phyloP scores from a whole-genome alignment of 2,888 invertebrate species.

The Charanyca ferruginea region DNA sequence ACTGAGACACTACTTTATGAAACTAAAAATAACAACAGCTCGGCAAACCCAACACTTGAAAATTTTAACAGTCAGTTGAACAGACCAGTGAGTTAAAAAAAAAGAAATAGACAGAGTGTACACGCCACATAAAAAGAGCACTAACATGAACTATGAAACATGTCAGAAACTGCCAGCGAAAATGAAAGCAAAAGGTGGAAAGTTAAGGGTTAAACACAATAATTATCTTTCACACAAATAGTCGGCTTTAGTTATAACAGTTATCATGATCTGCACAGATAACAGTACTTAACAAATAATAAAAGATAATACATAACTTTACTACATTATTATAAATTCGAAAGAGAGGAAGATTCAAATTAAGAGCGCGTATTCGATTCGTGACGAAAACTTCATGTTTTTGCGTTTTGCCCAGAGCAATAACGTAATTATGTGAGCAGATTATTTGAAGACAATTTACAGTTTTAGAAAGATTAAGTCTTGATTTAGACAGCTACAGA shows the following conservation, averaged over 20 bases:
- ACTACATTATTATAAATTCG: too few relatives aligned
- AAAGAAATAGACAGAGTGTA: slow-evolving; percentile 52
- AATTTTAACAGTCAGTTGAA: slow-evolving; percentile 66
- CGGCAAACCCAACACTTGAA: slow-evolving; percentile 18
- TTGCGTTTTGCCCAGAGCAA: too few relatives aligned
- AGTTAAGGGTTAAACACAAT: slow-evolving; percentile 6
- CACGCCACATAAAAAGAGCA: slow-evolving; percentile 62
- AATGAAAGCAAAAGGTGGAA: slow-evolving; percentile 39
- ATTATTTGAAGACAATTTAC: too few relatives aligned
- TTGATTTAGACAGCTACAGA: too few relatives aligned
- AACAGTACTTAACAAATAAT: too few relatives aligned
- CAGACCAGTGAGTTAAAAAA: slow-evolving; percentile 62
- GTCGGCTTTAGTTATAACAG: not conserved
- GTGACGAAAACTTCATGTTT: too few relatives aligned
- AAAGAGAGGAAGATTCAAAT: too few relatives aligned
- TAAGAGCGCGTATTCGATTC: too few relatives aligned
- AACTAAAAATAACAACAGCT: not conserved
- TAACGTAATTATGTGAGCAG: too few relatives aligned
- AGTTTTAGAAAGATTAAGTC: too few relatives aligned
- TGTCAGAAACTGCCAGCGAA: slow-evolving; percentile 63
- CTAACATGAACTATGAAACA: slow-evolving; percentile 73
- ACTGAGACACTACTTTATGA: not conserved
- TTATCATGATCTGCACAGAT: not conserved
- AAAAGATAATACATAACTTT: too few relatives aligned
- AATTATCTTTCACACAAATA: not conserved